These are phyloP conservation scores for Fulmarus glacialis DNA, from an alignment of 2,113 vertebrate genomes.

Conservation along the genomic window DNA sequence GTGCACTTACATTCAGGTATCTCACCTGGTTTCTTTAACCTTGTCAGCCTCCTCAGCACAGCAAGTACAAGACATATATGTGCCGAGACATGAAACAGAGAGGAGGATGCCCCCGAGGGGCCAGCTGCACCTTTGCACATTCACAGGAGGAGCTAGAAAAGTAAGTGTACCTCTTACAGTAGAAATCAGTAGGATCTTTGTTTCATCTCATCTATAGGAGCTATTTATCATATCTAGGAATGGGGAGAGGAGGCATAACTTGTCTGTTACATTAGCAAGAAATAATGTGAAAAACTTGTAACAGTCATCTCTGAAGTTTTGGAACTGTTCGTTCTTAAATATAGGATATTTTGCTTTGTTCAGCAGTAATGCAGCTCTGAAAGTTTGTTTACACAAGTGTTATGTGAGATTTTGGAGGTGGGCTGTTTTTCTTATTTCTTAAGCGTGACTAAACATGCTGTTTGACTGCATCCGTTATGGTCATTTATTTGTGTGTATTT, in stretches of 20 bases:
- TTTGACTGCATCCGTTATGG: background rate
- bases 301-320: background rate
- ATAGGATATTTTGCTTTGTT: background rate
- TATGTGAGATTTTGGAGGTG: background rate
- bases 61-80: slow-evolving; percentile 99
- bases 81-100: slow-evolving; percentile 99
- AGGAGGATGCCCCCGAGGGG: slow-evolving; percentile 95
- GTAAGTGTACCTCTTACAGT: slow-evolving; percentile 75
- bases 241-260: background rate
- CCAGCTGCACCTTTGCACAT: slow-evolving; percentile 97
- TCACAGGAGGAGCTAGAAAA: slow-evolving; percentile 98
- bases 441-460: background rate
- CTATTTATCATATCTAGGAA: background rate
- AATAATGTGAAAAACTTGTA: background rate
- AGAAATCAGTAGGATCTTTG: background rate
- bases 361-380: background rate
- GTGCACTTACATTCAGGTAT: background rate
- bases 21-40: background rate
- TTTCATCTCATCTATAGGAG: background rate
- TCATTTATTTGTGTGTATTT: background rate
- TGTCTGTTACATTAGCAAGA: background rate
- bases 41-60: slow-evolving; percentile 93
- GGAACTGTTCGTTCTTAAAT: background rate
- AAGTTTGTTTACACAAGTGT: background rate
- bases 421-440: background rate